Evolutionary conservation across 2,797 vertebrate species (phyloP).

Genomic region (Diplodus puntazzo): DNA sequence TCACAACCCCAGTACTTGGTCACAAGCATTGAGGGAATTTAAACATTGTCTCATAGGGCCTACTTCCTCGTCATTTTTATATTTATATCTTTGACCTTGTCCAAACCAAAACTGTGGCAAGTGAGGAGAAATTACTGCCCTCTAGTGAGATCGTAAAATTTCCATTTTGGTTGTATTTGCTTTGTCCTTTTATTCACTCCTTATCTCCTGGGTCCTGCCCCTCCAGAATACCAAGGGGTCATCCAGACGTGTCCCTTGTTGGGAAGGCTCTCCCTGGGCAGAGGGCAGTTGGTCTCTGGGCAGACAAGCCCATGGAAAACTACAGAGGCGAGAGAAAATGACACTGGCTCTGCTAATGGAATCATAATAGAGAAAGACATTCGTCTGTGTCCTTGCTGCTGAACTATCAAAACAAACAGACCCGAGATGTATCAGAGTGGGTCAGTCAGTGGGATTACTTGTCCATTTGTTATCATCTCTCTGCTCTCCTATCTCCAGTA

Average conservation of each 20-base stretch:
- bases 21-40: background rate
- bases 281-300: slow-evolving; percentile 31
- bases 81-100: slow-evolving; percentile 46
- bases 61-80: slow-evolving; percentile 1
- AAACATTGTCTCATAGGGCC: slow-evolving; percentile 14
- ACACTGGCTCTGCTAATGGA: slow-evolving; percentile 67
- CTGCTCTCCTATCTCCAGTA: background rate
- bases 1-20: slow-evolving; percentile 3
- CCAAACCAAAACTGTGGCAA: slow-evolving; percentile 35
- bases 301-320: slow-evolving; percentile 16
- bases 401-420: slow-evolving; percentile 68
- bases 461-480: slow-evolving; percentile 50
- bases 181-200: slow-evolving; percentile 45
- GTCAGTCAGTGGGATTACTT: slow-evolving; percentile 47
- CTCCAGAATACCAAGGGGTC: slow-evolving; percentile 62
- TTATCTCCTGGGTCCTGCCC: slow-evolving; percentile 47
- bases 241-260: slow-evolving; percentile 53
- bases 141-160: slow-evolving; percentile 32
- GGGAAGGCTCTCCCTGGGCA: slow-evolving; percentile 31
- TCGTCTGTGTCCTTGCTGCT: slow-evolving; percentile 58
- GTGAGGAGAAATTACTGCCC: slow-evolving; percentile 17
- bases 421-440: slow-evolving; percentile 48
- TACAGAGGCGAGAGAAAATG: slow-evolving; percentile 57
- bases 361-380: slow-evolving; percentile 70
- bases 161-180: slow-evolving; percentile 42